Evolutionary conservation across 2,888 invertebrate species (phyloP).

Genomic region (Gymnosoma rotundatum): DNA sequence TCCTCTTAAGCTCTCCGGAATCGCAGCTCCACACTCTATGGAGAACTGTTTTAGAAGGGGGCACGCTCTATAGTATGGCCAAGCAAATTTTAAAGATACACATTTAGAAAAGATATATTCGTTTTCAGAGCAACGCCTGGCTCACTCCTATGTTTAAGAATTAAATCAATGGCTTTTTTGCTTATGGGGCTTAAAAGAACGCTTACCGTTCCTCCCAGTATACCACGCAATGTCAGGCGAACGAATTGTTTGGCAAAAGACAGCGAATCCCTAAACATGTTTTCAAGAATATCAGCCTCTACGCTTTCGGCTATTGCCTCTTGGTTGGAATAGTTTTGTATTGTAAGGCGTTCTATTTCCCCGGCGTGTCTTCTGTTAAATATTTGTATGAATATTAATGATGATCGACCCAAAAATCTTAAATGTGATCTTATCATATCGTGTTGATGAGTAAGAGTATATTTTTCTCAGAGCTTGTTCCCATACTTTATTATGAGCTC

Average conservation of each 20-base stretch:
- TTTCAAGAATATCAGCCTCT: background rate
- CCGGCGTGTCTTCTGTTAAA: background rate
- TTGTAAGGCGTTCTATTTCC: background rate
- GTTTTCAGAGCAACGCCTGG: background rate
- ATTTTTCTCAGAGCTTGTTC: background rate
- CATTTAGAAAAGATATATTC: background rate
- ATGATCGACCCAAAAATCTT: background rate
- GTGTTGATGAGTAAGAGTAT: background rate
- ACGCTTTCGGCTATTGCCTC: slow-evolving; percentile 2
- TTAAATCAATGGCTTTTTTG: too few relatives aligned
- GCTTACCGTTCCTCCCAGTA: too few relatives aligned
- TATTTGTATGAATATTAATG: background rate
- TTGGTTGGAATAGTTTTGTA: background rate
- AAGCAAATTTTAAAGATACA: too few relatives aligned
- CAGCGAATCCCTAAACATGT: background rate
- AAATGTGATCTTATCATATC: background rate
- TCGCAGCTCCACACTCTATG: background rate
- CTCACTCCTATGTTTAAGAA: too few relatives aligned
- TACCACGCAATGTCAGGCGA: background rate
- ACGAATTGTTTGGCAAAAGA: slow-evolving; percentile 10
- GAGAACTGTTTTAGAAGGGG: too few relatives aligned
- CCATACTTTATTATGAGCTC: background rate
- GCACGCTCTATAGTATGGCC: background rate
- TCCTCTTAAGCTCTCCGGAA: background rate
- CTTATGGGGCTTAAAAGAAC: too few relatives aligned